Base-by-base conservation (phyloP, 2,888 invertebrate genomes). In the Mechanitis messenoides region DNA sequence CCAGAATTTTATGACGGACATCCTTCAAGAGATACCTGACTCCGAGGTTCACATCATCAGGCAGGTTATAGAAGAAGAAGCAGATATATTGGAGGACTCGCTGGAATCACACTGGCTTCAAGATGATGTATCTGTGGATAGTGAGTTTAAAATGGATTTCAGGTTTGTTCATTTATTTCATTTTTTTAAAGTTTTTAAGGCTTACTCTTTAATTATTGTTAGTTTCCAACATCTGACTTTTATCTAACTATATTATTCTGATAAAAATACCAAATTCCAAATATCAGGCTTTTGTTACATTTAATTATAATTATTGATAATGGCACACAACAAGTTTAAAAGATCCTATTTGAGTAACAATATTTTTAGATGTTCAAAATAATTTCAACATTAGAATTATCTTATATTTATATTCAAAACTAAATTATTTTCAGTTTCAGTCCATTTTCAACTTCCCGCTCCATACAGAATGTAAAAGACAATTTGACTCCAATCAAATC, bases 51-150 rank as follows among this genome's bases (percentile, higher is more conserved):
- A 76, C 3, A 87, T 89, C 57, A 84, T 89, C 50, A 73, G 76
- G 20, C 86, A 88, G 58, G 83, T 88, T 0, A 86, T 89, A 35
- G 80, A 83, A 45, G 88, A 89, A 64, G 87, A 87, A 60, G 83
- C 85, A 0, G 88, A 88, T 62, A 70, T 87, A 0, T 59, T 84
- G n/a, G 90, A 90, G 4, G 87, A 88, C 47, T 83, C 89, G 0
- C 71, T 89, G 0, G 90, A 90, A 56, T 87, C 88, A 0, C 83
- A 86, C 50, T 90, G 87, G 87, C 71, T 90, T 31, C 81, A 85
- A 61, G 89, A 88, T 70, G 87, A 89, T 45, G 69, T 73, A 3
- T 84, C 85, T 46, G 72, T 83, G 57, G 82, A 80, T 60, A 77
- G 76, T 4, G 83, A 87, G 58, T 81, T 81, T 58, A 74, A 74